Conservation (phyloP, 2,888 invertebrate genomes). For the Macrosoma leucophasiata region DNA sequence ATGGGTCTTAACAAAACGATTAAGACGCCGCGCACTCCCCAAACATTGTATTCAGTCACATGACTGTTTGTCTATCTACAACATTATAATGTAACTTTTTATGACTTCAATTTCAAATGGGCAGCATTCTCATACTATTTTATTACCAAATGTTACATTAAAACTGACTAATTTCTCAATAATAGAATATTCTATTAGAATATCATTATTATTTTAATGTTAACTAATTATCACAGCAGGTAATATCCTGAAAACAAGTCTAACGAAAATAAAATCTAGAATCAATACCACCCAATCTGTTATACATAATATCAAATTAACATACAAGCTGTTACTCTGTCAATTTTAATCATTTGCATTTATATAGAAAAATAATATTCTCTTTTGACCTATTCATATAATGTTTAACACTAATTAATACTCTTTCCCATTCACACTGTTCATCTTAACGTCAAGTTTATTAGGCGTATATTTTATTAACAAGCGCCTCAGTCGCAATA, state of each 20-base stretch:
- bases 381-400: constrained; percentile 11
- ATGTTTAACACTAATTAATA: constrained; percentile 27
- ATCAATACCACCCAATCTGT: no score
- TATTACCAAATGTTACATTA: constrained; percentile 41
- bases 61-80: constrained; percentile 64
- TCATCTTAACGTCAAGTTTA: constrained; percentile 28
- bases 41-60: constrained; percentile 58
- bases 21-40: constrained; percentile 41
- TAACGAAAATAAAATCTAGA: no score
- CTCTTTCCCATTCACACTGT: constrained; percentile 20
- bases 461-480: constrained; percentile 32
- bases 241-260: no score
- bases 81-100: constrained; percentile 72
- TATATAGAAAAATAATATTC: constrained; percentile 1
- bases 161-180: no score
- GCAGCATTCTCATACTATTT: no score
- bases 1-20: no score
- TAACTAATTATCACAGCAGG: no score
- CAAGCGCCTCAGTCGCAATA: constrained; percentile 25
- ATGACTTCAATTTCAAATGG: constrained; percentile 55
- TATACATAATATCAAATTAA: no score
- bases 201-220: no score
- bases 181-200: no score
- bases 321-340: no score
- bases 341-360: constrained; percentile 1